Percentiles rank a stretch among this genome's conserved stretches.
phyloP scores from a whole-genome alignment of 2,888 invertebrate genomes.

The Ochlodes sylvanus region DNA sequence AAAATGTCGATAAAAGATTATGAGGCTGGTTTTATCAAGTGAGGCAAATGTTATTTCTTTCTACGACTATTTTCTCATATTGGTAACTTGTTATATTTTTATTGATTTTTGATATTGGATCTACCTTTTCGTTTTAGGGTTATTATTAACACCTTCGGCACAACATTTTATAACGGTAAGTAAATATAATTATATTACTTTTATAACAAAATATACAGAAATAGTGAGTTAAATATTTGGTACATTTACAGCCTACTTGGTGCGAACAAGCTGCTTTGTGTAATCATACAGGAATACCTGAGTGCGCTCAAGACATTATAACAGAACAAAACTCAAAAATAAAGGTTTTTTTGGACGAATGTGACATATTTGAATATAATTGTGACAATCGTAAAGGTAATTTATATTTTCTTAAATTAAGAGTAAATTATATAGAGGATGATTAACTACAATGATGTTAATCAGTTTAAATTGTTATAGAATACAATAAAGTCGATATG shows the following conservation, averaged over 20 bases:
- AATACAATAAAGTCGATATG: constrained; percentile 19
- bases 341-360: constrained; percentile 62
- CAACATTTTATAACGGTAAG: constrained; percentile 56
- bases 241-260: constrained; percentile 50
- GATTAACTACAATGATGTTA: background rate
- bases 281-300: constrained; percentile 59
- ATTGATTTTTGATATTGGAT: background rate
- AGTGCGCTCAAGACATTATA: constrained; percentile 56
- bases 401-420: constrained; percentile 1
- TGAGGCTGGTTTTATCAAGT: background rate
- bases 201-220: background rate
- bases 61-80: no score
- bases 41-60: background rate
- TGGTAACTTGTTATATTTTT: background rate
- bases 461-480: constrained; percentile 21
- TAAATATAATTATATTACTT: constrained; percentile 36
- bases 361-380: constrained; percentile 67
- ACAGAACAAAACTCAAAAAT: constrained; percentile 31
- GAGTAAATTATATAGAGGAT: background rate
- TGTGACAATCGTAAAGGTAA: constrained; percentile 56
- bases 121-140: constrained; percentile 12
- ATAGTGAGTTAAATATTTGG: no score
- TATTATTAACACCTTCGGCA: constrained; percentile 29
- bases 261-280: constrained; percentile 60
- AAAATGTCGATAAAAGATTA: constrained; percentile 8